These are phyloP conservation scores for Empis livida DNA, from an alignment of 2,888 invertebrate genomes.

Conservation along the genomic window DNA sequence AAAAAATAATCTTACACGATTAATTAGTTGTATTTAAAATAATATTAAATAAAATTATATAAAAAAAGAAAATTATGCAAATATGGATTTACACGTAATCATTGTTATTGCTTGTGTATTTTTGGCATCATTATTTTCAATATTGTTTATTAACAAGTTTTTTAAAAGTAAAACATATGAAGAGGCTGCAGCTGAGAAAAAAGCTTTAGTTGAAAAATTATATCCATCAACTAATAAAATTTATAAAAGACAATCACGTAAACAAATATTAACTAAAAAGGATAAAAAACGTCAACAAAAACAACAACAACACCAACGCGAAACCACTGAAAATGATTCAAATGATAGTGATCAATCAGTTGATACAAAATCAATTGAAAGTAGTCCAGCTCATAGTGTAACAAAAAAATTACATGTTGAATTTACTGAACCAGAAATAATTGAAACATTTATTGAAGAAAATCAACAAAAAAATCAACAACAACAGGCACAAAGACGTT, in stretches of 20 bases:
- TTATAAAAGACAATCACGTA: slow-evolving; percentile 13
- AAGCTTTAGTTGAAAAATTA: slow-evolving; percentile 31
- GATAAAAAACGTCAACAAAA: slow-evolving; percentile 28
- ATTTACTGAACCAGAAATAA: slow-evolving; percentile 28
- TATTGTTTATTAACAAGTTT: slow-evolving; percentile 34
- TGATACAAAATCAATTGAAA: slow-evolving; percentile 10
- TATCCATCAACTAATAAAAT: slow-evolving; percentile 26
- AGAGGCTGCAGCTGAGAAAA: slow-evolving; percentile 34
- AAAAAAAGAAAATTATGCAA: slow-evolving; percentile 25
- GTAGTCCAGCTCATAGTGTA: slow-evolving; percentile 7
- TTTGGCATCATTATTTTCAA: slow-evolving; percentile 30
- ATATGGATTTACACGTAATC: slow-evolving; percentile 36
- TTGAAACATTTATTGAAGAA: neutral
- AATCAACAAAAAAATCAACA: slow-evolving; percentile 11
- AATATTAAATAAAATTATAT: neutral
- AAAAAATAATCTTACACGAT: too few relatives aligned
- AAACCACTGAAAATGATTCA: slow-evolving; percentile 6
- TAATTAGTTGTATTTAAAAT: too few relatives aligned
- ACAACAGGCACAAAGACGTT: neutral
- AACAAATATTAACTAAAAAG: slow-evolving; percentile 24
- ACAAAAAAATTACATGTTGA: slow-evolving; percentile 25
- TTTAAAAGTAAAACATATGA: slow-evolving; percentile 35
- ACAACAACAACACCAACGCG: slow-evolving; percentile 20
- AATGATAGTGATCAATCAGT: slow-evolving; percentile 10
- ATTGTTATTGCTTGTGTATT: slow-evolving; percentile 34